phyloP scores from a whole-genome alignment of 2,113 vertebrate genomes.

The Pelecanus crispus region DNA sequence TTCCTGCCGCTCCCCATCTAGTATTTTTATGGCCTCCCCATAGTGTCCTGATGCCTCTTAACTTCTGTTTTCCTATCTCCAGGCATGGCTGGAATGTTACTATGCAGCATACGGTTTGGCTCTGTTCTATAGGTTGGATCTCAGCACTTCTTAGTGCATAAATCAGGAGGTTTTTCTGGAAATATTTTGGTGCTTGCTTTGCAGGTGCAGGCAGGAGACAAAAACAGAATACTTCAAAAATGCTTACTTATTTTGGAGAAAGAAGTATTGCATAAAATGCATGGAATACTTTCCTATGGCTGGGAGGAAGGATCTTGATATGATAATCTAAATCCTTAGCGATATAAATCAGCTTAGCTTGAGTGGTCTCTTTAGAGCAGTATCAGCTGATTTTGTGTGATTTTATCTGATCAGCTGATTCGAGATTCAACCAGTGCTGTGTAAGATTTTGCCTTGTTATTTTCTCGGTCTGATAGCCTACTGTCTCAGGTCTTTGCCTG shows the following conservation, averaged over 20 bases:
- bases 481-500: neutral
- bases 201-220: slow-evolving; percentile 46
- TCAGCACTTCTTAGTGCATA: neutral
- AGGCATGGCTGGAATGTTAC: neutral
- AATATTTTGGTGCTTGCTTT: slow-evolving; percentile 37
- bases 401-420: slow-evolving; percentile 28
- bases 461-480: neutral
- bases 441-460: neutral
- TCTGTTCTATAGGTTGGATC: neutral
- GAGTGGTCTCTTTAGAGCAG: neutral
- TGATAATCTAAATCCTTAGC: neutral
- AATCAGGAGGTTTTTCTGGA: slow-evolving; percentile 28
- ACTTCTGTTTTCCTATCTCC: neutral
- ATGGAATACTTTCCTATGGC: neutral
- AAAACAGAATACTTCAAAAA: slow-evolving; percentile 44
- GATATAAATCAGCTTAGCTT: neutral
- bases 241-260: slow-evolving; percentile 23
- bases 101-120: neutral
- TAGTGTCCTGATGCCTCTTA: neutral
- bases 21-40: neutral
- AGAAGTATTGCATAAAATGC: neutral
- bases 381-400: neutral
- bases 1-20: neutral
- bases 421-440: neutral
- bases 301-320: slow-evolving; percentile 3